Evolutionary conservation across 2,113 vertebrate genomes (phyloP).

Genomic region (Catagonus wagneri): DNA sequence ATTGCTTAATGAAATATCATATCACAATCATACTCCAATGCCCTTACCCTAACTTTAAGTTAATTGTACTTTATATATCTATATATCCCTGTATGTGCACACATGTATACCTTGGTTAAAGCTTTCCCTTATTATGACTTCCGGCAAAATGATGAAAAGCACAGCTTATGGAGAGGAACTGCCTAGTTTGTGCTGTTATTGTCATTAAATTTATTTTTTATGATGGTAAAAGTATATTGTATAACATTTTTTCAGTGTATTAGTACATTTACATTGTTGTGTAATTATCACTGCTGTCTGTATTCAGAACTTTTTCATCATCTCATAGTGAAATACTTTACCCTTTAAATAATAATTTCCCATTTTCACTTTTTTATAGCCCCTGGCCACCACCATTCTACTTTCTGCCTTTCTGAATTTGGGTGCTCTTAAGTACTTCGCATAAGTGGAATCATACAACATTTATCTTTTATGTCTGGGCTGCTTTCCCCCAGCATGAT

Average conservation of each 20-base stretch:
- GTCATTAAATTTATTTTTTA: background rate
- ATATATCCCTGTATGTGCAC: background rate
- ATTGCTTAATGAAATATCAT: background rate
- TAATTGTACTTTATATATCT: background rate
- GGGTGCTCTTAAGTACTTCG: background rate
- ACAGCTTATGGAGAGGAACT: background rate
- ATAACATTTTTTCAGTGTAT: background rate
- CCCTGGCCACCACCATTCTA: background rate
- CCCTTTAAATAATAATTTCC: background rate
- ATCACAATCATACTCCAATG: background rate
- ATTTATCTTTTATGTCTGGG: background rate
- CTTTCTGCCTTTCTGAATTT: background rate
- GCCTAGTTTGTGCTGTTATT: background rate
- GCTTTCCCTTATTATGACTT: background rate
- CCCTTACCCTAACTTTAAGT: background rate
- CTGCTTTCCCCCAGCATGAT: background rate
- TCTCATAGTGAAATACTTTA: background rate
- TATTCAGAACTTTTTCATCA: background rate
- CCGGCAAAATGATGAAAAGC: background rate
- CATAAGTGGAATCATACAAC: background rate
- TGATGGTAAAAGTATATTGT: background rate
- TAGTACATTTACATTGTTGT: background rate
- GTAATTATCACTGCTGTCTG: background rate
- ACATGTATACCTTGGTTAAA: background rate
- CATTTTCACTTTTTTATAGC: too few relatives aligned